Evolutionary conservation across 2,797 vertebrate genomes (phyloP).

Genomic region (Enteromius radiatus): DNA sequence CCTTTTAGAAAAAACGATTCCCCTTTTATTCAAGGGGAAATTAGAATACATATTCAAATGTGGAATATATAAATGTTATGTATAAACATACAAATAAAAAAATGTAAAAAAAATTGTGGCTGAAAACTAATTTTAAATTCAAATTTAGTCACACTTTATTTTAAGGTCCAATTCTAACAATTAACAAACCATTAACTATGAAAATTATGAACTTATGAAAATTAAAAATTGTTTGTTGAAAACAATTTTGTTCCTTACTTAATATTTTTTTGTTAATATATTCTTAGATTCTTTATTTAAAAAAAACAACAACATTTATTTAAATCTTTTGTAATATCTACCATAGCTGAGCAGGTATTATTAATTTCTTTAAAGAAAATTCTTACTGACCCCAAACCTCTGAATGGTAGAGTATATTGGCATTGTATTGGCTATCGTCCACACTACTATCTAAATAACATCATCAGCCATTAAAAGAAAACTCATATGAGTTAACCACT

Average conservation of each 20-base stretch:
- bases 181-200: not conserved
- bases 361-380: not conserved
- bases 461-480: not conserved
- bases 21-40: not conserved
- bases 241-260: not conserved
- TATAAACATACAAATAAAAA: no score
- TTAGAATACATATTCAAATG: not conserved
- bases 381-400: not conserved
- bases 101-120: not conserved
- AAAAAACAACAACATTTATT: no score
- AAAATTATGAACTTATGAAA: no score
- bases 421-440: not conserved
- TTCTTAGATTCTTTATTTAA: no score
- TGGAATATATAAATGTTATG: not conserved
- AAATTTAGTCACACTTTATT: not conserved
- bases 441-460: not conserved
- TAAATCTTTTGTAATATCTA: not conserved
- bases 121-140: not conserved
- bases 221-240: no score
- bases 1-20: not conserved
- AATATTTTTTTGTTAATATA: not conserved
- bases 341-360: not conserved
- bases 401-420: not conserved
- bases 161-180: no score
- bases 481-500: not conserved